Evolutionary conservation across 2,113 vertebrate genomes (phyloP), one percentile per base, ranked within the genome.

Genomic region (Tragulus kanchil): DNA sequence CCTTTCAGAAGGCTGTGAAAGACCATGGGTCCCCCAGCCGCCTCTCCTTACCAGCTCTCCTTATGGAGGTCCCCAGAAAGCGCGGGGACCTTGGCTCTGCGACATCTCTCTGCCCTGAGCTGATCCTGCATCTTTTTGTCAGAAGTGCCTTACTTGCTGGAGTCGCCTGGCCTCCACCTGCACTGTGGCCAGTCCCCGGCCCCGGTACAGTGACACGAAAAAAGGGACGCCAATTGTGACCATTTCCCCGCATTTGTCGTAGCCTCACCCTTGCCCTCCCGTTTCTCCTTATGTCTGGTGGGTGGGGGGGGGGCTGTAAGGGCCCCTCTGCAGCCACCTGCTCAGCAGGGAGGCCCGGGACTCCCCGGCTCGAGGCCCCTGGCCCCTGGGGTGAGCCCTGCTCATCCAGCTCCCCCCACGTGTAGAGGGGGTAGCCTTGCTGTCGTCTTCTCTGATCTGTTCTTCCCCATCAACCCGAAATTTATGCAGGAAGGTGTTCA

Each of bases 111-210:
- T 78, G 4, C 14, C 88, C 3, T 0, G 5, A 59, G 83, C 84
- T 90, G 93, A 65, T 61, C 25, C 25, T 71, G 23, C 23, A 1
- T 58, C 78, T 97, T 79, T 95, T 85, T 65, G 42, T 95, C 82
- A 65, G 91, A 98, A 98, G 99, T 99, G 98, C 98, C 98, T 99
- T 99, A 97, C 1, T 65, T 91, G 87, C 93, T 21, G 67, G 91
- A 95, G 95, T 54, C 67, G 95, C 84, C 94, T 0, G 0, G 96
- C 64, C 2, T 23, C 96, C 28, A 61, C 50, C 3, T 85, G 94
- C 92, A 9, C 54, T 90, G 0, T 28, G 81, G 82, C 79, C 83
- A 92, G 90, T 59, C 75, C 59, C 19, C 12, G 5, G 83, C 67
- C 97, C 89, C 3, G 14, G 81, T 23, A 48, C 11, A 59, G 91